Evolutionary conservation across 2,113 vertebrate species (phyloP), one percentile per base, ranked within the genome.

Genomic region (human (Homo sapiens)): DNA sequence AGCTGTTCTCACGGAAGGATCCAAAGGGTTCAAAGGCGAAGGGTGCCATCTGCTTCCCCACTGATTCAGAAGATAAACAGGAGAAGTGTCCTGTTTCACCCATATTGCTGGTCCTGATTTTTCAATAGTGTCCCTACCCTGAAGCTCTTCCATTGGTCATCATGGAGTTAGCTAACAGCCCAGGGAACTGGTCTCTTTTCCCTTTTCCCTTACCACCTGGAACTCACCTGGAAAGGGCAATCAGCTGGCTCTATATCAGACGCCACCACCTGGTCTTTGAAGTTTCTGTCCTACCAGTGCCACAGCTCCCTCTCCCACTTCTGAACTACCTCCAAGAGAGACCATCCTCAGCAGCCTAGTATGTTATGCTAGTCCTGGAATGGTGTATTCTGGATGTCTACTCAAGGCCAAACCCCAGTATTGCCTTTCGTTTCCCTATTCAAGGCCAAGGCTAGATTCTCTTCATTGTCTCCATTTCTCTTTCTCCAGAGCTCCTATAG

Each of bases 131-230:
- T 7, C 40, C 43, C 8, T 20, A 64, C 11, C 45, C 73, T 8
- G 32, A 50, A 78, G 3, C 38, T 81, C 68, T 66, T 83, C 95
- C 81, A 66, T 0, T 64, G 70, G 16, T n/a, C 91, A 55, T 86
- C 43, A 82, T 0, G 1, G 86, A 75, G 1, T 4, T 7, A 8
- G 22, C 5, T 3, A 16, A 68, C 0, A 48, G 38, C 7, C 10
- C n/a, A 14, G 8, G 14, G 5, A 8, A 18, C 22, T 16, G 30
- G 16, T 17, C 25, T 38, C 66, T 80, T 17, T 2, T 32, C 35
- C 3, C 1, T 35, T 57, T 13, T 4, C 20, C 23, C 55, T 75
- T 25, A 12, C 4, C 7, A 1, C 32, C 32, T 50, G 43, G 18
- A 27, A 20, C 30, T 83, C 43, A 16, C 8, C 40, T 66, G 79